Conservation (phyloP, 2,113 vertebrate species). For the Empidonax traillii region DNA sequence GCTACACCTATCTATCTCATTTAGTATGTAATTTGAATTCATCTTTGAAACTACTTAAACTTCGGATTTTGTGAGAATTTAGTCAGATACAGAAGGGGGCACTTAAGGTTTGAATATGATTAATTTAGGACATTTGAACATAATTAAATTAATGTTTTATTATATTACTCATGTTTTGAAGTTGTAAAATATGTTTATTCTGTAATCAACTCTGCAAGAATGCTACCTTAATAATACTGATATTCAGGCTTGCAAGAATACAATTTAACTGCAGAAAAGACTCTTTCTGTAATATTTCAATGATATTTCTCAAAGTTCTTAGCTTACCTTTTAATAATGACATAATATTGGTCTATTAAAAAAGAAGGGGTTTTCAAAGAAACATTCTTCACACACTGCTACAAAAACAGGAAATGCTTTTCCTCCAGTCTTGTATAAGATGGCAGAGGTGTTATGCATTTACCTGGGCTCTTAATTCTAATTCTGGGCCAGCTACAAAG, state of each 20-base stretch:
- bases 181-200: not conserved
- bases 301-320: not conserved
- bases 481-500: not conserved
- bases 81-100: not conserved
- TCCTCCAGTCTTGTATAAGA: not conserved
- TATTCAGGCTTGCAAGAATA: not conserved
- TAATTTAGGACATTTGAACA: not conserved
- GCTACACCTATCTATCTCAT: not conserved
- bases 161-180: not conserved
- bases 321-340: not conserved
- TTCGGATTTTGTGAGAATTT: not conserved
- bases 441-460: not conserved
- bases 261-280: not conserved
- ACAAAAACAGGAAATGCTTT: not conserved
- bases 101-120: rapidly evolving
- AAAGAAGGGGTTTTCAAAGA: not conserved
- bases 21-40: not conserved
- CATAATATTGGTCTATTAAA: not conserved
- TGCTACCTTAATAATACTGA: not conserved
- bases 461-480: not conserved
- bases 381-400: not conserved
- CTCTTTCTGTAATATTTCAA: not conserved
- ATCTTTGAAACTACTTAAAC: not conserved
- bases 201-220: not conserved
- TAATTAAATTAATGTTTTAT: not conserved